These are phyloP conservation scores for Alexandromys fortis DNA, from an alignment of 2,113 vertebrate genomes.

Conservation along the genomic window DNA sequence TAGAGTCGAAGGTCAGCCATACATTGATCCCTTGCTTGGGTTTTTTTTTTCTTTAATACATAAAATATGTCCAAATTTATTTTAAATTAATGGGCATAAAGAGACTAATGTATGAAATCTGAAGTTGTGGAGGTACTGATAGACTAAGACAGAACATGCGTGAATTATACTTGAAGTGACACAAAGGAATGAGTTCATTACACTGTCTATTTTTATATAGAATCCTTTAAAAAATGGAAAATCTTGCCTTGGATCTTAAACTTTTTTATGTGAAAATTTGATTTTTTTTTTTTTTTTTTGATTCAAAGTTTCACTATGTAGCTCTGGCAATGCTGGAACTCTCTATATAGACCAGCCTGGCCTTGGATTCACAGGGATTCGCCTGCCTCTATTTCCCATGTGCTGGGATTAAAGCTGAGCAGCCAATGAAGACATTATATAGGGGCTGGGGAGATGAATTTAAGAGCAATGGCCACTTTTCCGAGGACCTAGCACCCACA, in stretches of 20 bases:
- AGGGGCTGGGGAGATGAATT: not conserved
- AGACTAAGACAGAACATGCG: not conserved
- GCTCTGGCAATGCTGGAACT: not conserved
- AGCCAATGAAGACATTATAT: not conserved
- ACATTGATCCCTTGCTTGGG: not conserved
- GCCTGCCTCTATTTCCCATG: not conserved
- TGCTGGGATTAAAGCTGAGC: not conserved
- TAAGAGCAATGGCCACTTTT: not conserved
- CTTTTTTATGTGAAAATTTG: not conserved
- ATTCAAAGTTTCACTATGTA: not conserved
- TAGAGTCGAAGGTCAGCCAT: not conserved
- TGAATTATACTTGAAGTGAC: not conserved
- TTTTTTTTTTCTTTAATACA: not conserved
- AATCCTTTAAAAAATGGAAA: conserved; percentile 24
- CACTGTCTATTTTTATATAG: not conserved
- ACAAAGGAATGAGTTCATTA: not conserved
- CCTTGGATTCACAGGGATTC: not conserved
- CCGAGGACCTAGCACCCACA: not conserved
- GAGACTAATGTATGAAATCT: not conserved
- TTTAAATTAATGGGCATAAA: not conserved
- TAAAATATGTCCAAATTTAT: not conserved
- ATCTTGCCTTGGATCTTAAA: not conserved
- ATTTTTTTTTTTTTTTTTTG: not conserved
- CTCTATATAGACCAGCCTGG: not conserved
- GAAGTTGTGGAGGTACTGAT: not conserved